phyloP scores from a whole-genome alignment of 1,140 invertebrate genomes.

The Papilio glaucus region DNA sequence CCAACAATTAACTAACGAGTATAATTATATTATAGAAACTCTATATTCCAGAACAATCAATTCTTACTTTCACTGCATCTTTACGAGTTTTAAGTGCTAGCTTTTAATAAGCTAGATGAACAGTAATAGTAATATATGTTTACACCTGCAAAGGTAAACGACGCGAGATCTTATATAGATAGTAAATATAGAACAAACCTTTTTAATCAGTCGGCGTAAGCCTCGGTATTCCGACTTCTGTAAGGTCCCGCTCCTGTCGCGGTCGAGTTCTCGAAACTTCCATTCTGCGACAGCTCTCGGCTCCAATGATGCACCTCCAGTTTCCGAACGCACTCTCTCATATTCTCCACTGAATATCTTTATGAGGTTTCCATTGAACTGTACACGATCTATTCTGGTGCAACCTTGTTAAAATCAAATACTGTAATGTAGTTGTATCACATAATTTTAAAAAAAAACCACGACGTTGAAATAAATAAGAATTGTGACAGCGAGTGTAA shows the following conservation, averaged over 20 bases:
- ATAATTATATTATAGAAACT: neutral
- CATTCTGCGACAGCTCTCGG: constrained; percentile 87
- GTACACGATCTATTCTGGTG: constrained; percentile 87
- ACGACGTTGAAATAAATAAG: neutral
- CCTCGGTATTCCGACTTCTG: constrained; percentile 92
- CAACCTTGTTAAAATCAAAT: constrained; percentile 80
- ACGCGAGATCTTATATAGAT: neutral
- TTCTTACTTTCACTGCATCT: too few relatives aligned
- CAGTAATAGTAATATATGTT: too few relatives aligned
- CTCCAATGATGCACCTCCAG: constrained; percentile 48
- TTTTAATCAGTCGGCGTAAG: constrained; percentile 91
- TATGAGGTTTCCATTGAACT: constrained; percentile 92
- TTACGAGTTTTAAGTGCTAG: too few relatives aligned
- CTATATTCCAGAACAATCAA: too few relatives aligned
- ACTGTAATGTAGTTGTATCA: neutral
- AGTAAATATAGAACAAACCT: constrained; percentile 66
- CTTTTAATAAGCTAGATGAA: too few relatives aligned
- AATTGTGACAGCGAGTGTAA: neutral
- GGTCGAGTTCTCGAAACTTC: constrained; percentile 94
- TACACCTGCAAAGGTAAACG: neutral
- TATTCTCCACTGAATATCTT: constrained; percentile 93
- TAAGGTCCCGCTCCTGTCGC: constrained; percentile 89
- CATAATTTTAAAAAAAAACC: neutral
- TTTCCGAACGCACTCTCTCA: constrained; percentile 70
- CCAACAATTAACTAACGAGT: too few relatives aligned